Evolutionary conservation across 64 coral and sea anemone genomes (phyloP), one percentile per base, ranked within the genome.

Genomic region (Porites lutea): DNA sequence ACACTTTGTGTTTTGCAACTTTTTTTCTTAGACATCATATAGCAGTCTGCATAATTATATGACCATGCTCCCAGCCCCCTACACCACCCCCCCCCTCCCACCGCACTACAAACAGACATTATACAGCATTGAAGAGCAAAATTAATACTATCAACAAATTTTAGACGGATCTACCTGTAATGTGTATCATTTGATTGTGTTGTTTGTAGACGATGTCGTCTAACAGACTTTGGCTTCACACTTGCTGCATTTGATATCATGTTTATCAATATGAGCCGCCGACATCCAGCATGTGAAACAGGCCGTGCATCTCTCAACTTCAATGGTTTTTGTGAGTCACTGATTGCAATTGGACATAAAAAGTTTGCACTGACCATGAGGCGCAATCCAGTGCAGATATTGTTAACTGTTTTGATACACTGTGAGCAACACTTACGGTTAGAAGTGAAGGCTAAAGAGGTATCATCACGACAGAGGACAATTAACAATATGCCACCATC

Each of bases 221-320:
- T 93, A 3, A 93, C 91, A 47, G 91, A 93, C 20, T 93, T 93
- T 72, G 79, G 79, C 15, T 93, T 65, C 83, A 87, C 91, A 6
- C 79, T 93, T 46, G 91, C 91, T 74, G 82, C 91, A 1, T 77
- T 93, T 75, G 91, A 93, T 37, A 93, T 93, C 7, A 83, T 93
- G 48, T 93, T 79, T 59, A 93, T 93, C 61, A 93, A 93, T 83
- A 93, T 93, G 64, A 93, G 91, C 57, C 78, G 91, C 20, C 82
- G 91, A 3, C 63, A 87, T 69, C 85, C 82, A 59, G 82, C 47
- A n/a, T 55, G 82, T 48, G 83, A 87, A 13, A 77, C 52, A 47
- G 91, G 91, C 14, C 82, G 91, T 22, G 91, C 82, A 55, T 76
- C 91, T 46, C 73, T 93, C 12, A 85, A 86, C 50, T 93, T 93